phyloP scores from a whole-genome alignment of 2,113 vertebrate species.

The Prochilodus magdalenae region DNA sequence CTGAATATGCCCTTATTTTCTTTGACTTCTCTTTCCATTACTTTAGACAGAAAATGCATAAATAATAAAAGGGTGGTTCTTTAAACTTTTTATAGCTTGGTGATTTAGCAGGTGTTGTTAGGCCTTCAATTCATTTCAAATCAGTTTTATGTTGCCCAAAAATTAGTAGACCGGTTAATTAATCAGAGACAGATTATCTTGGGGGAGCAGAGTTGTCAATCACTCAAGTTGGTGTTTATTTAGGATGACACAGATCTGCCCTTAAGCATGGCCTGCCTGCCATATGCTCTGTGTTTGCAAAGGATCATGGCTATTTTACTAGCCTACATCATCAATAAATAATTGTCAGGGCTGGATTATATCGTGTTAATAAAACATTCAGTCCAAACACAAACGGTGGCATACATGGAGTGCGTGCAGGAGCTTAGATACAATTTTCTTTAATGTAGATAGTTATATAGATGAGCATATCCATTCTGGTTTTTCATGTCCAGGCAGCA shows the following conservation, averaged over 20 bases:
- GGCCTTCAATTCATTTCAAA: conserved; percentile 9
- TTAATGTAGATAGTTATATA: conserved; percentile 37
- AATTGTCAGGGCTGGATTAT: conserved; percentile 47
- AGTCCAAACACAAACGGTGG: conserved; percentile 51
- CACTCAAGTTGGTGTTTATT: conserved; percentile 49
- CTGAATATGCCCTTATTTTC: too few species aligned
- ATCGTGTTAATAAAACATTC: conserved; percentile 54
- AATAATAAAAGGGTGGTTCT: too few species aligned
- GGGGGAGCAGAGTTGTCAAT: conserved; percentile 44
- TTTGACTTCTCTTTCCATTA: too few species aligned
- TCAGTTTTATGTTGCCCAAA: conserved; percentile 29
- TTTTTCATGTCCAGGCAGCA: conserved; percentile 22
- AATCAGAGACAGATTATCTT: conserved; percentile 48
- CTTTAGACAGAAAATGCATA: too few species aligned
- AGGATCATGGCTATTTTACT: conserved; percentile 49
- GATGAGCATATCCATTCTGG: conserved; percentile 29
- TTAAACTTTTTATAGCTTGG: too few species aligned
- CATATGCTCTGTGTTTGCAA: conserved; percentile 46
- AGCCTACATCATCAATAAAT: conserved; percentile 56
- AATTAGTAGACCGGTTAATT: conserved; percentile 22
- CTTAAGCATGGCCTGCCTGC: conserved; percentile 37
- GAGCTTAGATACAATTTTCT: conserved; percentile 38
- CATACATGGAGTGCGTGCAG: conserved; percentile 27
- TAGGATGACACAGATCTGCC: conserved; percentile 53
- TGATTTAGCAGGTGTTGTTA: not conserved